Conservation (phyloP, 2,888 invertebrate genomes). For the Clostera curtula region DNA sequence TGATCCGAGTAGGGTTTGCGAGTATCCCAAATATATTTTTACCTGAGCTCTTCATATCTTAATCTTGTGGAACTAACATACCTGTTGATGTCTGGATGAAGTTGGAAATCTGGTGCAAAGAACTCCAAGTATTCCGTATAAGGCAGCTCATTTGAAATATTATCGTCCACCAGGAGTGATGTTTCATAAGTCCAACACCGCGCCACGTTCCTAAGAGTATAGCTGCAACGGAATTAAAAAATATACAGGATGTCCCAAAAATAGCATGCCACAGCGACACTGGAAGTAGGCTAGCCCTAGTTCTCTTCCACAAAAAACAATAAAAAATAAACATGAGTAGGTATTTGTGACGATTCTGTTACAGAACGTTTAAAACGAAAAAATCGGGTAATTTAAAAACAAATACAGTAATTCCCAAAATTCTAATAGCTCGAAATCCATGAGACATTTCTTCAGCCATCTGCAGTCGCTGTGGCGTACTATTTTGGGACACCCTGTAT, state of each 20-base stretch:
- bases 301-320: background rate
- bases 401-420: too few species aligned
- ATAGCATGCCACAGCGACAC: constrained; percentile 1
- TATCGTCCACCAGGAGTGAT: constrained; percentile 92
- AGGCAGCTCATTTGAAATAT: constrained; percentile 95
- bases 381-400: too few species aligned
- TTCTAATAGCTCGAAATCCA: too few species aligned
- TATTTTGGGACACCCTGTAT: too few species aligned
- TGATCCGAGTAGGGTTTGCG: too few species aligned
- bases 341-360: too few species aligned
- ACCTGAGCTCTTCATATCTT: too few species aligned
- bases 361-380: too few species aligned
- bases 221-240: constrained; percentile 60
- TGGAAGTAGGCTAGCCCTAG: background rate
- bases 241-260: background rate
- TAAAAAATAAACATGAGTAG: background rate
- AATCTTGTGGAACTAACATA: constrained; percentile 14
- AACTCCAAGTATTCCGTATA: constrained; percentile 97
- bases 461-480: too few species aligned
- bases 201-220: constrained; percentile 97
- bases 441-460: too few species aligned
- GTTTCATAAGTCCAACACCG: constrained; percentile 99
- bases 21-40: too few species aligned
- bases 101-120: constrained; percentile 96
- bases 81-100: constrained; percentile 93